phyloP scores from a whole-genome alignment of 2,888 invertebrate genomes.

The Nemurella pictetii region DNA sequence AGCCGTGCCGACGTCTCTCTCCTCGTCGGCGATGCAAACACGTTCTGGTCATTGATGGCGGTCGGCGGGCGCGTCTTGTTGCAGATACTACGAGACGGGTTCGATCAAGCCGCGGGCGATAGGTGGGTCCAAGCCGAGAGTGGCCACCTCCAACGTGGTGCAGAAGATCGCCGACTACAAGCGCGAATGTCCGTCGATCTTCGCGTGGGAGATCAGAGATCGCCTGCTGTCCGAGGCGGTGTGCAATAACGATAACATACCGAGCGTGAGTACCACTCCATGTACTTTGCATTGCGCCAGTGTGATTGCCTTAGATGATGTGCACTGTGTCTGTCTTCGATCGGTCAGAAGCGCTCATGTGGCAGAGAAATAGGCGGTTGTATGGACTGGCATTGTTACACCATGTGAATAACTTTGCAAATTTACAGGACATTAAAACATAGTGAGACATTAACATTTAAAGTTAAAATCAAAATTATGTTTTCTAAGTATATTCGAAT shows the following conservation, averaged over 20 bases:
- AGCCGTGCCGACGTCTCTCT: too few species aligned
- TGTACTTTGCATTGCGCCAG: too few species aligned
- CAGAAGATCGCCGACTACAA: conserved; percentile 96
- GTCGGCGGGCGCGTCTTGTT: background rate
- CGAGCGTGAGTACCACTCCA: conserved; percentile 79
- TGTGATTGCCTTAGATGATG: too few species aligned
- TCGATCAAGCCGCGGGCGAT: conserved; percentile 96
- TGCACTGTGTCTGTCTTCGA: too few species aligned
- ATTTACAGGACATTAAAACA: too few species aligned
- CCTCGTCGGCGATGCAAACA: background rate
- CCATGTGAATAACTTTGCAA: too few species aligned
- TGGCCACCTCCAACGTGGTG: conserved; percentile 91
- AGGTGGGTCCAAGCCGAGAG: conserved; percentile 95
- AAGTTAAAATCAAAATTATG: too few species aligned
- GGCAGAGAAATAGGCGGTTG: too few species aligned
- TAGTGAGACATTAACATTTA: too few species aligned
- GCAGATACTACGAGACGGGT: conserved; percentile 95
- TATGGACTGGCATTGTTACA: too few species aligned
- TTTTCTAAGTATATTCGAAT: too few species aligned
- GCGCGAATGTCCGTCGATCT: conserved; percentile 95
- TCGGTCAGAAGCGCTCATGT: too few species aligned
- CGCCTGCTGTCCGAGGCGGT: conserved; percentile 90
- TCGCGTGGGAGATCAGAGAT: conserved; percentile 98
- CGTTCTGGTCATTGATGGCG: background rate
- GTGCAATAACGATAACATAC: conserved; percentile 97